Evolutionary conservation across 1,140 invertebrate species (phyloP).

Genomic region (Dendrolimus kikuchii): DNA sequence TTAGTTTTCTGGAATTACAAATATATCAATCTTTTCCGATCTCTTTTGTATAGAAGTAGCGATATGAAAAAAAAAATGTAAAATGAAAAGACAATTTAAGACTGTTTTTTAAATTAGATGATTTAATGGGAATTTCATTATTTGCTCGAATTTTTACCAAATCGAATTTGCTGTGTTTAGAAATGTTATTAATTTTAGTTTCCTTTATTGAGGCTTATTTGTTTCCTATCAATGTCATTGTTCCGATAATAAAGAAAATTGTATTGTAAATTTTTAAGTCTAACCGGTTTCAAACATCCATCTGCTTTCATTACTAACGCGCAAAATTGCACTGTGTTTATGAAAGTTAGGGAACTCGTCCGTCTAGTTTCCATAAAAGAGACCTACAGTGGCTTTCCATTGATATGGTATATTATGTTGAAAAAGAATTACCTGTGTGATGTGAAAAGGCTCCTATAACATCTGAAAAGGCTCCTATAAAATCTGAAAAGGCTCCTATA

Average conservation of each 20-base stretch:
- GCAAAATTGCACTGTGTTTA: constrained; percentile 15
- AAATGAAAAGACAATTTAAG: constrained; percentile 27
- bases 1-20: no score
- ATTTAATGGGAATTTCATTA: not conserved
- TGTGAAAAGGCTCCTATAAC: no score
- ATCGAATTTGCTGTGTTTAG: constrained; percentile 25
- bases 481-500: no score
- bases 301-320: constrained; percentile 25
- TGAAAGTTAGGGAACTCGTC: constrained; percentile 5
- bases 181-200: constrained; percentile 12
- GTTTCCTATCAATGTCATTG: not conserved
- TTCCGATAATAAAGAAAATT: constrained; percentile 19
- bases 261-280: constrained; percentile 11
- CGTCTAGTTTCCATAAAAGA: not conserved
- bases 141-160: constrained; percentile 1
- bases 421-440: no score
- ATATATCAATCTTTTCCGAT: no score
- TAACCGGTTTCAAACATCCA: constrained; percentile 13
- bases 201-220: constrained; percentile 18
- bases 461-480: no score
- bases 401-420: no score
- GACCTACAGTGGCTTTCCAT: no score
- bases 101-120: constrained; percentile 17
- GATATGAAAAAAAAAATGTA: no score
- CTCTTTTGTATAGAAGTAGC: no score